These are phyloP conservation scores for Hiodon tergisus DNA, from an alignment of 2,113 vertebrate genomes.

Conservation along the genomic window DNA sequence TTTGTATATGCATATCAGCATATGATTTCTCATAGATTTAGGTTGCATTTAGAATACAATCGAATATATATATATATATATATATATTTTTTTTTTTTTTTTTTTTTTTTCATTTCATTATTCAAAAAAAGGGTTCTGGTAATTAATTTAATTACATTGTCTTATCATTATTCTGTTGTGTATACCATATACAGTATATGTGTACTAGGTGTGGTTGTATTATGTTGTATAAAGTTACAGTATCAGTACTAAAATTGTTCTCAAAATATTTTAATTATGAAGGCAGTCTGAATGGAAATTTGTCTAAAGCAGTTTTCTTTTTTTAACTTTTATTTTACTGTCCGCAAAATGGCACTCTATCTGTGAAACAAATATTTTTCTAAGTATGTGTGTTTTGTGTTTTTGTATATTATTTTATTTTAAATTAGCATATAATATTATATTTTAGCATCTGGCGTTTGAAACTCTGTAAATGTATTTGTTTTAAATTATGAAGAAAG, in stretches of 20 bases:
- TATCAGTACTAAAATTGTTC: constrained; percentile 23
- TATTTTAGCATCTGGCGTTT: constrained; percentile 39
- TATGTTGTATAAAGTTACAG: constrained; percentile 18
- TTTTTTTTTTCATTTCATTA: constrained; percentile 1
- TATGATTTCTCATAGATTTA: neutral
- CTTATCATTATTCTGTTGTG: constrained; percentile 16
- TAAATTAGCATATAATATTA: constrained; percentile 16
- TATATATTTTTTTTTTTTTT: too few relatives aligned
- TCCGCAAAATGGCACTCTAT: constrained; percentile 5
- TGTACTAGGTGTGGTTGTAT: constrained; percentile 7
- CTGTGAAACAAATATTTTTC: constrained; percentile 53
- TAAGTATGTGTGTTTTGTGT: constrained; percentile 35
- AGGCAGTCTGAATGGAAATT: neutral
- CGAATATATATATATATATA: neutral
- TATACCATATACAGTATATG: constrained; percentile 14
- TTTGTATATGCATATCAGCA: too few relatives aligned
- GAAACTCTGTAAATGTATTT: constrained; percentile 42
- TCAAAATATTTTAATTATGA: constrained; percentile 10
- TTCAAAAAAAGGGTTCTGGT: neutral
- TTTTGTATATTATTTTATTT: constrained; percentile 21
- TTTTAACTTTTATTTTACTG: constrained; percentile 5
- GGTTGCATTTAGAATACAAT: neutral
- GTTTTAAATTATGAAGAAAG: constrained; percentile 67
- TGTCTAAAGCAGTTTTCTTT: constrained; percentile 9
- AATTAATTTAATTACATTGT: constrained; percentile 16